Evolutionary conservation across 2,113 vertebrate species (phyloP), one percentile per base, ranked within the genome.

Genomic region (Caracal caracal): DNA sequence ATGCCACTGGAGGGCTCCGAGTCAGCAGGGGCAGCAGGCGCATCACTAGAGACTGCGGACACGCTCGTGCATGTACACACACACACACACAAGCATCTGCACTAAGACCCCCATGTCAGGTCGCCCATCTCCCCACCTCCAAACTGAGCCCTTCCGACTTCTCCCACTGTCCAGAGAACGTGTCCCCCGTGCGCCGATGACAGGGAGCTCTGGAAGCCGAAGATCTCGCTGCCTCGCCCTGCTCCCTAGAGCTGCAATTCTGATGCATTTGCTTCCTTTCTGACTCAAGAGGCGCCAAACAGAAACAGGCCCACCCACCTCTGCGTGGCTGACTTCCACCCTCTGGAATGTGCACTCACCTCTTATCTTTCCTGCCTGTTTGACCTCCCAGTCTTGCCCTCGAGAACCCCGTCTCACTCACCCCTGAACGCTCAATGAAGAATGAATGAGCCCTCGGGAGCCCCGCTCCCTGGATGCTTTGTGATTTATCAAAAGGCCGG

Each of bases 251-350:
- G 33, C 22, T 49, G 30, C 53, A 49, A 22, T 30, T 85, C 43
- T 40, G 51, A 76, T 15, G 28, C 0, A 0, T 56, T 0, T n/a
- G 63, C 80, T 88, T 85, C 94, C 81, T 88, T 71, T 93, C 66
- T 75, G 93, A 94, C 79, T 94, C 89, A 88, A 90, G 88, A 96
- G 17, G 78, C 6, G 6, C 30, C 93, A 43, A n/a, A 65, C 78
- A 82, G 51, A 82, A 92, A 47, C 75, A 75, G 75, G 63, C 94
- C 88, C 86, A 91, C 85, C 76, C 53, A 6, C 26, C 35, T 82
- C 88, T 30, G 10, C 0, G 0, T 15, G 56, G 49, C 66, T 82
- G 71, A 79, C 91, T 51, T 78, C n/a, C 40, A 20, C 76, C 47
- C 16, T 87, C 92, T 24, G 70, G 65, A 88, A 59, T 10, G 0